Evolutionary conservation across 1,140 invertebrate genomes (phyloP), one percentile per base, ranked within the genome.

Genomic region (Dendroctonus ponderosae): DNA sequence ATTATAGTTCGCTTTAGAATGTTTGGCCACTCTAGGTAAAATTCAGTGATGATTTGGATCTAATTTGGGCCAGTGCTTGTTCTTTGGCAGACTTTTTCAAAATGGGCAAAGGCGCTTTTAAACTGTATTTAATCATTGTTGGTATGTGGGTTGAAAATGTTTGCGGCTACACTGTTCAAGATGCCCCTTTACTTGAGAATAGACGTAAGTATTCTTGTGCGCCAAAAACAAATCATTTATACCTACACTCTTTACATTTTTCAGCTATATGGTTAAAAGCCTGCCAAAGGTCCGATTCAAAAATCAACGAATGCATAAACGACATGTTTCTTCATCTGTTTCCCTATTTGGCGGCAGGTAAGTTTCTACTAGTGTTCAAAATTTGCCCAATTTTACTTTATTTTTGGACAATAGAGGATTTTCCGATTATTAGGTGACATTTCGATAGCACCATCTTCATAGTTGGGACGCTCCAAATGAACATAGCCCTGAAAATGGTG

Each of bases 311-410:
- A 52, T 81, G 80, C 66, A 56, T 81, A 2, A 70, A 72, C 42
- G 73, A 77, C 14, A 69, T 79, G 37, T 79, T 82, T 70, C 68
- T 74, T n/a, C 65, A 76, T 8, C 80, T 82, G 77, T 82, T 81
- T 72, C 80, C 80, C 14, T 71, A 77, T 59, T 72, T 82, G 59
- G 80, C 80, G 6, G 74, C 71, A 70, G 80, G 80, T 82, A 75
- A 74, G 68, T 67, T 26, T 26, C 26, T 3, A 26, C 26, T 26
- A 3, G 26, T 26, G 26, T 26, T 26, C 26, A 26, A 26, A 3
- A 2, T 26, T 26, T 3, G 26, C 26, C 26, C 26, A 26, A 26
- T n/a, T n/a, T 26, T 26, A 26, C 26, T 26, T 1, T 26, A 26
- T 26, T 26, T 26, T 26, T 3, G 26, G 1, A 26, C 26, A 26